Evolutionary conservation across 2,113 vertebrate species (phyloP).

Genomic region (Tachuris rubrigastra): DNA sequence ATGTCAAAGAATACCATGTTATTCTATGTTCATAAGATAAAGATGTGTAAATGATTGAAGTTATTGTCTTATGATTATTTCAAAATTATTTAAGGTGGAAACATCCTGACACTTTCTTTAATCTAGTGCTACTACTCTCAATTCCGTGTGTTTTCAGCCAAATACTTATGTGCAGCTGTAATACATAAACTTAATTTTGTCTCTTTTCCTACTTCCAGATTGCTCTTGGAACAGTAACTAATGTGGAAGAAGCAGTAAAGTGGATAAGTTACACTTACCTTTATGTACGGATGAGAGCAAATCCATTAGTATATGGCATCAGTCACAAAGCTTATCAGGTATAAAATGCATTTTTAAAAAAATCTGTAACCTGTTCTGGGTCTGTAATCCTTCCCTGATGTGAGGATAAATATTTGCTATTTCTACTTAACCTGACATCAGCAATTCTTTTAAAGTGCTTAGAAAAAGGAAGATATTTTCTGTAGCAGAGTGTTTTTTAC

Average conservation of each 20-base stretch:
- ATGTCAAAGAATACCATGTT: not conserved
- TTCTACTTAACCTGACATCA: conserved; percentile 65
- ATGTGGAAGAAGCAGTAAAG: conserved; percentile 97
- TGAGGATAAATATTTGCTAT: conserved; percentile 77
- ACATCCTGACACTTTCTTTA: not conserved
- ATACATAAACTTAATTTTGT: conserved; percentile 50
- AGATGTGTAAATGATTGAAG: not conserved
- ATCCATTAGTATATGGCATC: conserved; percentile 96
- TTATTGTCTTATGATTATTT: not conserved
- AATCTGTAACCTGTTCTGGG: conserved; percentile 37
- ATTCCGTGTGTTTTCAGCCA: not conserved
- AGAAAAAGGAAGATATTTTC: conserved; percentile 50
- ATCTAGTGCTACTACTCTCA: not conserved
- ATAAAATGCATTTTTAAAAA: conserved; percentile 66
- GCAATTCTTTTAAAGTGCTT: conserved; percentile 62
- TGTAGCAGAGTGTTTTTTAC: conserved; percentile 24
- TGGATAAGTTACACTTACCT: conserved; percentile 99
- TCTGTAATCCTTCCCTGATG: conserved; percentile 73
- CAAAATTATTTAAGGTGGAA: not conserved
- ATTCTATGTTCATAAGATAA: not conserved
- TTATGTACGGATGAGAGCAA: conserved; percentile 98
- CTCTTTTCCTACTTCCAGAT: conserved; percentile 77
- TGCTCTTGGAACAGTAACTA: conserved; percentile 94
- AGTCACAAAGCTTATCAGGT: conserved; percentile 96
- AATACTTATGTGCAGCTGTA: conserved; percentile 22